Evolutionary conservation across 2,888 invertebrate species (phyloP), one percentile per base, ranked within the genome.

Genomic region (Harpalus rubripes): DNA sequence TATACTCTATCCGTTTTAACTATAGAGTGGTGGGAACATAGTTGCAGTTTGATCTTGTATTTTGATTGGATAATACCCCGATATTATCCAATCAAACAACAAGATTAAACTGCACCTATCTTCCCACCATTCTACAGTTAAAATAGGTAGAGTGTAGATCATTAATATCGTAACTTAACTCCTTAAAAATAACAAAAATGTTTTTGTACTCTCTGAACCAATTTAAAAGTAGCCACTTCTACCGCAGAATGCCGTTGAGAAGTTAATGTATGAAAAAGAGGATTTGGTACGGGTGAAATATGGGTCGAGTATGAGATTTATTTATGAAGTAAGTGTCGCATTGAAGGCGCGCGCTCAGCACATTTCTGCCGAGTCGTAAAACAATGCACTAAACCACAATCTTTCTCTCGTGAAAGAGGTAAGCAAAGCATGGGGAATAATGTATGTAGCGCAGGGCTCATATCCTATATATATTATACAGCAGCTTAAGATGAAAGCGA

Each of bases 391-490:
- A 74, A 68, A 74, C 44, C 72, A 44, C 72, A 74, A 68, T 74
- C 72, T 74, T 44, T 74, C 72, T 18, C 72, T 7, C 32, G 68
- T 10, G 63, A 63, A 63, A 26, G 63, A 63, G 39, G 72, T 74
- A 74, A 44, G 41, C 44, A 22, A 18, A 74, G 72, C 44, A 44
- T 41, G 41, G 72, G 5, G 44, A 16, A 44, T 74, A 74, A 74
- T 74, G 72, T 44, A 74, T 74, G 72, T 68, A 68, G 68, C 68
- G n/a, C n/a, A 32, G 15, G 41, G 18, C 52, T 74, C 44, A 74
- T 74, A 74, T 74, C 72, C 44, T 44, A 74, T 68, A 63, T 68
- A 68, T 74, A 74, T 74, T 74, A 74, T 74, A 74, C 72, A 74
- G 44, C 68, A 74, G 72, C 72, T 78, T 56, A 78, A 74, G 58